Evolutionary conservation across 92 coral and sea anemone species (phyloP).

Genomic region (Zoanthus sociatus): DNA sequence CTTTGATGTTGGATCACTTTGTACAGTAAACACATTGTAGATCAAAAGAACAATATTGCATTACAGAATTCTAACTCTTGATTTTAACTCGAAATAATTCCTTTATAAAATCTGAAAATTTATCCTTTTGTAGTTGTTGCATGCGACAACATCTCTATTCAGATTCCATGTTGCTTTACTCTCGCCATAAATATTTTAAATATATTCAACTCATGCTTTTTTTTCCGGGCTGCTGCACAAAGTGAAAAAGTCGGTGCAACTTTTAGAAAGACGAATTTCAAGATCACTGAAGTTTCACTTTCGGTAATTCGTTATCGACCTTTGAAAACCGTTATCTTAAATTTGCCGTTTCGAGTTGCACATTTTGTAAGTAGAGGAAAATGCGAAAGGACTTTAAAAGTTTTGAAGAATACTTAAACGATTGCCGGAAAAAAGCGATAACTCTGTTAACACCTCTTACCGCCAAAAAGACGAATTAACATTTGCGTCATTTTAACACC

Average conservation of each 20-base stretch:
- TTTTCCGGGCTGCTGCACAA: not conserved
- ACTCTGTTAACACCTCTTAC: not conserved
- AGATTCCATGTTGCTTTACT: not conserved
- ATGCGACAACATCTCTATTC: not conserved
- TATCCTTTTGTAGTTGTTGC: not conserved
- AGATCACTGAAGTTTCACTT: not conserved
- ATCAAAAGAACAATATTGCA: not conserved
- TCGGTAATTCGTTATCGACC: not conserved
- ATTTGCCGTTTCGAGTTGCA: constrained; percentile 5
- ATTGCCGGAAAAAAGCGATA: not conserved
- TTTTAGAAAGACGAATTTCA: not conserved
- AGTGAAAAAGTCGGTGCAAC: not conserved
- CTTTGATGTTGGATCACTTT: not conserved
- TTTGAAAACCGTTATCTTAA: not conserved
- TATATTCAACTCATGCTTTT: not conserved
- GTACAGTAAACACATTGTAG: not conserved
- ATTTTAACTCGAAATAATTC: not conserved
- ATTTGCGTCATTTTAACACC: not conserved
- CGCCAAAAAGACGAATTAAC: not conserved
- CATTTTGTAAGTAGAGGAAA: not conserved
- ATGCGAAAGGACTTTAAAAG: not conserved
- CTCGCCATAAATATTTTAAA: not conserved
- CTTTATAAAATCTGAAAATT: not conserved
- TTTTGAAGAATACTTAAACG: not conserved
- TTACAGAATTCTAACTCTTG: not conserved